Percentiles rank a stretch among this genome's conserved stretches.
Evolutionary conservation across 2,113 vertebrate genomes (phyloP).

Genomic region (Labeo catla): DNA sequence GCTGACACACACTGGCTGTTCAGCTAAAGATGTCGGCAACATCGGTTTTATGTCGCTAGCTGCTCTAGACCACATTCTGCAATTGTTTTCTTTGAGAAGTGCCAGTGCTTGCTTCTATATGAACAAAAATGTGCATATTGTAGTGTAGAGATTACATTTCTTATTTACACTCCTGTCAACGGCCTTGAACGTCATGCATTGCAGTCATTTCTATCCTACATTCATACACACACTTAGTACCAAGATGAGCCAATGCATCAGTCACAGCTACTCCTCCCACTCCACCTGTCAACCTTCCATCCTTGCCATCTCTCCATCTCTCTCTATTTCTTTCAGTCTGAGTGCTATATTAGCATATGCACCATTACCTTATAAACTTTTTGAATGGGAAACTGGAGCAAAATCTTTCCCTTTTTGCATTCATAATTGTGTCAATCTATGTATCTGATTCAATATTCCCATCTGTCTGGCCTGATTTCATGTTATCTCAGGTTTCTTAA

Average conservation of each 20-base stretch:
- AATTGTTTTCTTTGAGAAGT: neutral
- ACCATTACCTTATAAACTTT: neutral
- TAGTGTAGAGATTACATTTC: neutral
- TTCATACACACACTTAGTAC: conserved; percentile 21
- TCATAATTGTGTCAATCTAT: neutral
- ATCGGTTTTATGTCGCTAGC: neutral
- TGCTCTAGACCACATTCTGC: neutral
- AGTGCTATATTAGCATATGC: neutral
- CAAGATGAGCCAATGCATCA: conserved; percentile 36
- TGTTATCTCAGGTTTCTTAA: conserved; percentile 16
- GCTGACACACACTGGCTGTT: conserved; percentile 6
- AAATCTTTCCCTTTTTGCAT: neutral
- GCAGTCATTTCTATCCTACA: conserved; percentile 27
- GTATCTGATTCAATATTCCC: neutral
- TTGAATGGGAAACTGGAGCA: neutral
- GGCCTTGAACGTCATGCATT: conserved; percentile 3
- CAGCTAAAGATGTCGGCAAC: neutral
- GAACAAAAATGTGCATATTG: neutral
- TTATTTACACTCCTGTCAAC: neutral
- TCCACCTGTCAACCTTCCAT: conserved; percentile 20
- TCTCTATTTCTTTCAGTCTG: neutral
- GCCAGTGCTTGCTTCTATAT: neutral
- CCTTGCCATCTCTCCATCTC: neutral
- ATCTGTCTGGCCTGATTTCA: conserved; percentile 4
- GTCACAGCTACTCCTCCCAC: conserved; percentile 41